These are phyloP conservation scores for Bombus waltoni DNA, from an alignment of 1,140 invertebrate species.

Conservation along the genomic window DNA sequence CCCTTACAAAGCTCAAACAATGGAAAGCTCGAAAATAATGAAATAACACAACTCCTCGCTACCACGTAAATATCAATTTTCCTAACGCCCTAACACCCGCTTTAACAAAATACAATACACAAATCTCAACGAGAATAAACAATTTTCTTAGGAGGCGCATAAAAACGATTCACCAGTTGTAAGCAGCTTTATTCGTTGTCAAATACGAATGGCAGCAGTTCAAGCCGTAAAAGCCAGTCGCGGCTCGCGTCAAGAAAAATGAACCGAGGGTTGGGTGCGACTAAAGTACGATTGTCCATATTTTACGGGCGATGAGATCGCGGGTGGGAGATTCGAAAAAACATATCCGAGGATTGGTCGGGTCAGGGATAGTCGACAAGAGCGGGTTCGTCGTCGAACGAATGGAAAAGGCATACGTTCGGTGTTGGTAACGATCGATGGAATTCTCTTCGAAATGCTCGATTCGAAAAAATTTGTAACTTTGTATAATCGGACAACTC, in stretches of 20 bases:
- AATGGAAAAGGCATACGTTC: background rate
- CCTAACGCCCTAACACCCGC: too few relatives aligned
- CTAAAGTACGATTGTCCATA: slow-evolving; percentile 33
- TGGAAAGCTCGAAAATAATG: too few relatives aligned
- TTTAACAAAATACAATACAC: background rate
- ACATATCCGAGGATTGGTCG: background rate
- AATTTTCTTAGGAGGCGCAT: background rate
- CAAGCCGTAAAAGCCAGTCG: slow-evolving; percentile 1
- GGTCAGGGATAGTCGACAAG: background rate
- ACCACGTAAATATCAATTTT: too few relatives aligned
- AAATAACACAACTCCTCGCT: too few relatives aligned
- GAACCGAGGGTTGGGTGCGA: background rate
- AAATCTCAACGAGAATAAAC: background rate
- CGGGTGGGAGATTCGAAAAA: background rate
- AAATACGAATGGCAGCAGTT: background rate
- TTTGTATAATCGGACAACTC: slow-evolving; percentile 36
- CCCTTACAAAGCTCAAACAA: too few relatives aligned
- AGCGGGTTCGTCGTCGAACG: background rate
- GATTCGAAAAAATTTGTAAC: slow-evolving; percentile 44
- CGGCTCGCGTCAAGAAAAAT: slow-evolving; percentile 5
- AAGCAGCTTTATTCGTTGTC: background rate
- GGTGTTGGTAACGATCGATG: background rate
- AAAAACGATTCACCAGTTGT: background rate
- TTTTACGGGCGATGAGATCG: background rate
- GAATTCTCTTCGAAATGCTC: slow-evolving; percentile 5